These are phyloP conservation scores for Styela clava DNA, from an alignment of 23 tunicate species.

Conservation along the genomic window DNA sequence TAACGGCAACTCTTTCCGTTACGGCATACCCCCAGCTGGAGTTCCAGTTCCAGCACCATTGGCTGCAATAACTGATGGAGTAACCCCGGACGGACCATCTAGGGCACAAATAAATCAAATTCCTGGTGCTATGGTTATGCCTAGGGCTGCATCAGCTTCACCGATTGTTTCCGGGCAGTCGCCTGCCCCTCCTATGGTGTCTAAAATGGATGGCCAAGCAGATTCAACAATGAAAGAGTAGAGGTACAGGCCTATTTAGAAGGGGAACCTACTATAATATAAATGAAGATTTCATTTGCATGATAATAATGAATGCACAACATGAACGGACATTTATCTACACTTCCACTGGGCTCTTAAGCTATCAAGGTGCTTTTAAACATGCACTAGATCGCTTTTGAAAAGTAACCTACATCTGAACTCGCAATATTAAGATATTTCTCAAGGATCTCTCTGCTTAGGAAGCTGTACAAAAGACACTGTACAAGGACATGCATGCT, in stretches of 20 bases:
- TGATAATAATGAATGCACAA: too few species aligned
- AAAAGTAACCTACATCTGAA: too few species aligned
- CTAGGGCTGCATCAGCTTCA: constrained; percentile 46
- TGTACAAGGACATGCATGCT: too few species aligned
- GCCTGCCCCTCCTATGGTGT: constrained; percentile 31
- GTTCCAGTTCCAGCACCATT: constrained; percentile 19
- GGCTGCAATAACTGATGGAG: constrained; percentile 31
- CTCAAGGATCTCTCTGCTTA: too few species aligned
- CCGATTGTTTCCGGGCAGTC: constrained; percentile 71
- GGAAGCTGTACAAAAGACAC: too few species aligned
- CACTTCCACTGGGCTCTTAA: too few species aligned
- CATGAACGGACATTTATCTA: too few species aligned
- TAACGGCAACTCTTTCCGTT: constrained; percentile 58
- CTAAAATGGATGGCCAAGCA: constrained; percentile 32
- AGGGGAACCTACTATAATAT: background rate
- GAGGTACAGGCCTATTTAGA: background rate
- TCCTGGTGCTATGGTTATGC: constrained; percentile 44
- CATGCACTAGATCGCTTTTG: too few species aligned
- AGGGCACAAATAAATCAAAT: constrained; percentile 7
- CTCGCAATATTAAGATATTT: too few species aligned
- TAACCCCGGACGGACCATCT: constrained; percentile 36
- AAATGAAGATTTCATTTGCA: too few species aligned
- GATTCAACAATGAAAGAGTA: constrained; percentile 70
- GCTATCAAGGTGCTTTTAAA: too few species aligned
- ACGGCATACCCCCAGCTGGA: constrained; percentile 35